Base-by-base conservation (phyloP, 2,113 vertebrate species). In the Myodes glareolus region DNA sequence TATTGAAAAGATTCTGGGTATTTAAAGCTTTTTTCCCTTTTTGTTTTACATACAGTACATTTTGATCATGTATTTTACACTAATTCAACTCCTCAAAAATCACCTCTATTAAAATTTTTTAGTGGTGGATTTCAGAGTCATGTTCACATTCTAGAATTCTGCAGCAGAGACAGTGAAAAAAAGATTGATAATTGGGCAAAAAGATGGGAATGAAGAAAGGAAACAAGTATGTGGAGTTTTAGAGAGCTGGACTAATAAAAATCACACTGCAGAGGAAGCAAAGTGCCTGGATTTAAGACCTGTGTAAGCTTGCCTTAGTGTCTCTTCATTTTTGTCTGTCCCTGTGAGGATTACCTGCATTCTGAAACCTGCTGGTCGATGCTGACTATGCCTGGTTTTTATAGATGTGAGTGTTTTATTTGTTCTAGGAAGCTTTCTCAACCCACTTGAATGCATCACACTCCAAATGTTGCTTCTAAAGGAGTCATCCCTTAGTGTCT, bases 201-300 rank as follows among this genome's bases (percentile, higher is more conserved):
- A 39, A 63, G 13, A 29, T 9, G 17, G 36, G 33, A 55, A 45
- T 19, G 6, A 47, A 72, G 63, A 5, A 9, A 1, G 45, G 29
- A 77, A 78, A 47, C 3, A 12, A 42, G 65, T 17, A 1, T 0
- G 9, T 45, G 5, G 33, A 27, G 9, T 39, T 77, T 39, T 29
- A 80, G 17, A 68, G 31, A 5, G 1, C 50, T 16, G 23, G 17
- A 29, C n/a, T 61, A 19, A 2, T 6, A 4, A 17, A 17, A 42
- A 4, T 12, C 8, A 36, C 31, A 42, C 1, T 33, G 2, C 19
- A 14, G 27, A 47, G 0, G 0, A 55, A 90, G 33, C 42, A 12
- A 70, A 86, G 12, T 13, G 1, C 45, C 52, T 68, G 17, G 21
- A 47, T 80, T 84, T 73, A 42, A 21, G 42, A 55, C 19, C 4